Conservation (phyloP, 2,888 invertebrate genomes). For the Andrena fulva region DNA sequence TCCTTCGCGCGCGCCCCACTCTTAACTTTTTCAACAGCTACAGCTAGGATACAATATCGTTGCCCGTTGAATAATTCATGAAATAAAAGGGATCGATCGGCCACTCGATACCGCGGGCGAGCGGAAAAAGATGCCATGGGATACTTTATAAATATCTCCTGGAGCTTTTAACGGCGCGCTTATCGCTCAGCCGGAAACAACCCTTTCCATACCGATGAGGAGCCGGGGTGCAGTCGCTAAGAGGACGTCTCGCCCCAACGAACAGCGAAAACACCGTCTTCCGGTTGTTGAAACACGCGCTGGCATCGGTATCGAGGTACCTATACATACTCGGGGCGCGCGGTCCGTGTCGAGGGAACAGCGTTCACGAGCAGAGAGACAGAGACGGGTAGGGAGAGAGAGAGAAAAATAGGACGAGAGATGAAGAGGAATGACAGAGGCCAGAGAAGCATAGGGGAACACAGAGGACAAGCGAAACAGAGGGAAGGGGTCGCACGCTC, state of each 20-base stretch:
- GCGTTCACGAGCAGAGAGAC: neutral
- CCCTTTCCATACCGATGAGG: conserved; percentile 32
- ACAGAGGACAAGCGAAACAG: neutral
- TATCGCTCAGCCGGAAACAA: conserved; percentile 49
- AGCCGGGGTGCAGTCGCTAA: too few relatives aligned
- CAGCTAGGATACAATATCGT: conserved; percentile 12
- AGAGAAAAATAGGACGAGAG: conserved; percentile 5
- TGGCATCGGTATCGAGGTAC: neutral
- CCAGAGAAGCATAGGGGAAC: neutral
- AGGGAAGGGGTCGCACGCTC: conserved; percentile 3
- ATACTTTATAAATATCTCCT: conserved; percentile 53
- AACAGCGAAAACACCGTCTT: conserved; percentile 12
- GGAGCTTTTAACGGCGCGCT: conserved; percentile 49
- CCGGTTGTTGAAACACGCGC: conserved; percentile 15
- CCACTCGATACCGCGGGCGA: conserved; percentile 41
- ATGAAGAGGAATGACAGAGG: conserved; percentile 34
- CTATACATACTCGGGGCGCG: too few relatives aligned
- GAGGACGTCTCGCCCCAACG: neutral
- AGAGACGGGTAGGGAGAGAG: neutral
- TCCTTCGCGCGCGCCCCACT: neutral
- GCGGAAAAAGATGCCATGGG: conserved; percentile 47
- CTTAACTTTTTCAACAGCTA: conserved; percentile 23
- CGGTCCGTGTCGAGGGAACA: neutral
- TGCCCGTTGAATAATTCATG: conserved; percentile 50
- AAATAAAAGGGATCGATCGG: conserved; percentile 46